Base-by-base conservation (phyloP, 2,888 invertebrate species). In the Esperia sulphurella region DNA sequence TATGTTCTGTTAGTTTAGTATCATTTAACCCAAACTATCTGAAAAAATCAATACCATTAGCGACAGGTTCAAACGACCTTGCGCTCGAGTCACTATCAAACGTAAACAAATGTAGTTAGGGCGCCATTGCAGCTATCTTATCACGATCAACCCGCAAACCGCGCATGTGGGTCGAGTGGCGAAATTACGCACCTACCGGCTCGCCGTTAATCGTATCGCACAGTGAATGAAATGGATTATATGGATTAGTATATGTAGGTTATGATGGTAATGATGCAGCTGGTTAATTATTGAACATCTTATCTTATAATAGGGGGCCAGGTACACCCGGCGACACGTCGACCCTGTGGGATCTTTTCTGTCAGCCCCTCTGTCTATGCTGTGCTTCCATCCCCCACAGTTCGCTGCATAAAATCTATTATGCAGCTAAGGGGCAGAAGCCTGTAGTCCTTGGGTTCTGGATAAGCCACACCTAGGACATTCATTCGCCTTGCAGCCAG, bases 151-250 rank as follows among this genome's bases (percentile, higher is more conserved):
- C 13, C 21, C 8, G 30, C 29, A 21, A 39, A 21, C 33, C 52
- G 56, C 52, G 55, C 61, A 48, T 55, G 59, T 68, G 65, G 79
- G 74, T 68, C 75, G 61, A 59, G 59, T 78, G 75, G 66, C 63
- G 79, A 75, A 76, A 78, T 53, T 52, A 40, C 56, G 43, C 10
- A 39, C 33, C 46, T 40, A 14, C 14, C 12, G 13, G n/a, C 2
- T 33, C 38, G 39, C 39, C 45, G 30, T 12, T 13, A 13, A 13
- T 45, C 39, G 39, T 38, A 38, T 5, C 21, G 10, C 8, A 21
- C 3, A 8, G 37, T 37, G 14, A 44, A 44, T 44, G 31, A 33
- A 43, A 43, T 33, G 33, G 43, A 30, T 30, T 13, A 30, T 30
- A 31, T 13, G 13, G 42, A 42, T 42, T 30, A 37, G 37, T 8